Conservation (phyloP, 2,888 invertebrate species). For the Mythimna albipuncta region DNA sequence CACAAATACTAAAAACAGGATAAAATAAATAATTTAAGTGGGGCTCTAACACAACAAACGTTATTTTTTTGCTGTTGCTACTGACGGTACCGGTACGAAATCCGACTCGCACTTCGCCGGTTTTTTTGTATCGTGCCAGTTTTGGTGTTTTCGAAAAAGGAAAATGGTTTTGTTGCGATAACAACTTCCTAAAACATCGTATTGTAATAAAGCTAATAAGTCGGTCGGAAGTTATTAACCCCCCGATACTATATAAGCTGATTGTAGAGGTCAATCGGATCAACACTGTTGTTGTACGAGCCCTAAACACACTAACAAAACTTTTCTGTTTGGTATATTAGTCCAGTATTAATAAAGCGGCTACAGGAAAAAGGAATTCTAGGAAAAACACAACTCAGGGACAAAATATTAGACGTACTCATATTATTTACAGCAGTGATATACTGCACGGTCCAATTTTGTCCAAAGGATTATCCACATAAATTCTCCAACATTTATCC, state of each 20-base stretch:
- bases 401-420: slow-evolving; percentile 33
- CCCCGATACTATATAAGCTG: slow-evolving; percentile 19
- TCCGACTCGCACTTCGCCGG: too few relatives aligned
- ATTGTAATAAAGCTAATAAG: slow-evolving; percentile 3
- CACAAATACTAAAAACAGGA: too few relatives aligned
- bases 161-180: background rate
- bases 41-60: too few relatives aligned
- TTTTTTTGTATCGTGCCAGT: background rate
- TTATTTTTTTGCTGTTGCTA: too few relatives aligned
- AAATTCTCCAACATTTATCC: slow-evolving; percentile 49
- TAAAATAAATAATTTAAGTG: too few relatives aligned
- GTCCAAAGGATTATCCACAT: slow-evolving; percentile 50
- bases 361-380: slow-evolving; percentile 24
- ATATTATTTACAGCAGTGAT: slow-evolving; percentile 29
- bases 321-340: slow-evolving; percentile 44
- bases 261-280: slow-evolving; percentile 41
- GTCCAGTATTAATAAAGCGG: slow-evolving; percentile 40
- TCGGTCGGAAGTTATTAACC: slow-evolving; percentile 16
- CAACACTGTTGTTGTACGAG: slow-evolving; percentile 35
- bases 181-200: slow-evolving; percentile 1
- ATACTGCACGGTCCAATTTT: slow-evolving; percentile 31
- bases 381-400: slow-evolving; percentile 34
- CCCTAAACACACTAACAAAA: slow-evolving; percentile 38
- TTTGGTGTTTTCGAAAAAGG: background rate
- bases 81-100: too few relatives aligned